These are phyloP conservation scores for Indicator maculatus DNA, from an alignment of 2,113 vertebrate genomes.

Conservation along the genomic window DNA sequence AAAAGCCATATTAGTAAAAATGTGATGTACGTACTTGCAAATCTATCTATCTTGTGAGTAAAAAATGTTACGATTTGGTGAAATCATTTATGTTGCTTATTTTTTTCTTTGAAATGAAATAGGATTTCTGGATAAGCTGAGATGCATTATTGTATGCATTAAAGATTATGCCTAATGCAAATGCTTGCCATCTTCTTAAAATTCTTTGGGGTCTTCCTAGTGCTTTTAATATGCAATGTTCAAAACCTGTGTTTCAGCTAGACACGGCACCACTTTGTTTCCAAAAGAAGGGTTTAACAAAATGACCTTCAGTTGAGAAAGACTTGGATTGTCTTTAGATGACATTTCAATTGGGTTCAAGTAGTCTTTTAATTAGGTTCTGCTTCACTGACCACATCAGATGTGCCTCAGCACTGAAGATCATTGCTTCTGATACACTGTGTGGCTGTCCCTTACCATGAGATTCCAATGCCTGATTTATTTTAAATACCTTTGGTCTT, in stretches of 20 bases:
- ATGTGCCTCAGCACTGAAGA: slow-evolving; percentile 27
- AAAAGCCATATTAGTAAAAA: slow-evolving; percentile 83
- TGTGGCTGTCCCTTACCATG: neutral
- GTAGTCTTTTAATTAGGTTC: slow-evolving; percentile 30
- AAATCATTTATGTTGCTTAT: slow-evolving; percentile 31
- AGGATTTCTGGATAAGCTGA: slow-evolving; percentile 40
- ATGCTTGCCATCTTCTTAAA: slow-evolving; percentile 67
- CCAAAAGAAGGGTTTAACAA: slow-evolving; percentile 66
- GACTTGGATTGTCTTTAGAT: slow-evolving; percentile 24
- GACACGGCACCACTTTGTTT: slow-evolving; percentile 67
- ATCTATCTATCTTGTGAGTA: slow-evolving; percentile 63
- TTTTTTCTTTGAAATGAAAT: slow-evolving; percentile 40
- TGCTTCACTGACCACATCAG: slow-evolving; percentile 12
- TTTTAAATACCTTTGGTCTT: neutral
- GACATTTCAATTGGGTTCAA: slow-evolving; percentile 26
- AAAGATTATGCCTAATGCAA: slow-evolving; percentile 59
- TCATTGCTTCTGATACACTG: neutral
- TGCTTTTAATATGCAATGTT: slow-evolving; percentile 49
- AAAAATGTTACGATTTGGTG: slow-evolving; percentile 61
- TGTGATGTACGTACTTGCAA: slow-evolving; percentile 67
- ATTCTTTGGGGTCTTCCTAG: slow-evolving; percentile 48
- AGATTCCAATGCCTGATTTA: neutral
- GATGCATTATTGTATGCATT: slow-evolving; percentile 65
- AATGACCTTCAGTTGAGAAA: slow-evolving; percentile 50
- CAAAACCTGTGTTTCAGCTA: slow-evolving; percentile 57